Base-by-base conservation (phyloP, 2,888 invertebrate genomes). In the Spilarctia lutea region DNA sequence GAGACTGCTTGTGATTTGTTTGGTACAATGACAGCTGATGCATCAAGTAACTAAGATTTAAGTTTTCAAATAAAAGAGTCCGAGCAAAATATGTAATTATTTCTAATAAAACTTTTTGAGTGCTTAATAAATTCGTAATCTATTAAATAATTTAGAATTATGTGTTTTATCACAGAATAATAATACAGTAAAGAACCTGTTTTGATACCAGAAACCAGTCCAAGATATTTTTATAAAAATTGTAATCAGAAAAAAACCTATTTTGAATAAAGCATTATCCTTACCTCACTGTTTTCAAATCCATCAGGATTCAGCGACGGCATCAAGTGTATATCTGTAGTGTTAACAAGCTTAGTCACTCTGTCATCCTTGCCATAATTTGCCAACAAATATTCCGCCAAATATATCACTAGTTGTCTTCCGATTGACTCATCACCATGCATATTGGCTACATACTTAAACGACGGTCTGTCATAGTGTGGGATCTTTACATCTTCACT, bases 291-390 rank as follows among this genome's bases (percentile, higher is more conserved):
- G 75, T 96, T 96, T 90, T 98, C 98, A 96, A 97, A 99, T 27
- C 99, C 99, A 96, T 99, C 97, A 56, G 99, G 99, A 96, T 99
- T 99, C 97, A 99, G 97, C 0, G 99, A 98, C 0, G 99, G 99
- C 98, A 99, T 98, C 86, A 99, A 95, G 92, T 98, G 99, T 80
- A 99, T 98, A 89, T 99, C 98, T 0, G 99, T 99, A 8, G 94
- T 96, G 88, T 99, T 97, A 1, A 99, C 96, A 74, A 99, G 92
- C 76, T 96, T 96, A 0, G 98, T 97, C 33, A 99, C 96, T 74
- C 98, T 95, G 0, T 96, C 95, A 84, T 96, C 96, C 75, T 95
- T 97, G 4, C 97, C 97, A 89, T 98, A 98, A 89, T 98, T 98
- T 16, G 96, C 92, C 71, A 99, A 95, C 73, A 99, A 96, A 93